A percentile compares a stretch with the other conserved stretches of the same genome.
Evolutionary conservation across 2,888 invertebrate genomes (phyloP).

Genomic region (Tortricodes alternella): DNA sequence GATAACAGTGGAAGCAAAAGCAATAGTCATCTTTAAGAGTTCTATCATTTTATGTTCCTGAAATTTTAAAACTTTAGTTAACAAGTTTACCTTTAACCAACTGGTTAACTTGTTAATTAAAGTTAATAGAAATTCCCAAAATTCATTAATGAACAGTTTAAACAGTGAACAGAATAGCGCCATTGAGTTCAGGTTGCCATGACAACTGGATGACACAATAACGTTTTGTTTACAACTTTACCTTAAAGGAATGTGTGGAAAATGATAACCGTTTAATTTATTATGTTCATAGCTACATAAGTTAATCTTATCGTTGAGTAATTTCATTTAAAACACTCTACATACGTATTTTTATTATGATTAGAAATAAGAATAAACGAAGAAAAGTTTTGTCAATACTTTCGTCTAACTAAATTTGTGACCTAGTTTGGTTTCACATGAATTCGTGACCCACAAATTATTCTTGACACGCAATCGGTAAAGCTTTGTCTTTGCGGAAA

Average conservation of each 20-base stretch:
- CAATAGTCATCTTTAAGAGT: too few species aligned
- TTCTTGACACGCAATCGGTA: constrained; percentile 18
- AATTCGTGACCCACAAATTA: constrained; percentile 41
- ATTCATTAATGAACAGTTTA: neutral
- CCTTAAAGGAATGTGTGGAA: neutral
- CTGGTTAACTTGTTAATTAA: too few species aligned
- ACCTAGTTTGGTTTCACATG: constrained; percentile 54
- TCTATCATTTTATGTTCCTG: neutral
- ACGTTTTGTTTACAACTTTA: constrained; percentile 32
- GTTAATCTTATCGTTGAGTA: neutral
- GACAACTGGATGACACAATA: constrained; percentile 53
- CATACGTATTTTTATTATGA: too few species aligned
- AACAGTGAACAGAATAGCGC: constrained; percentile 23
- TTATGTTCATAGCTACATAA: neutral
- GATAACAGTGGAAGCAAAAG: too few species aligned
- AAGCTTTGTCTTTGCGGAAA: constrained; percentile 14
- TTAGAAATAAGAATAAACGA: too few species aligned
- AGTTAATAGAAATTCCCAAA: too few species aligned
- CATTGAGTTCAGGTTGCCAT: constrained; percentile 47
- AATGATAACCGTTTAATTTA: neutral
- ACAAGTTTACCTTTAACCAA: neutral
- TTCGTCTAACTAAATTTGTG: constrained; percentile 46
- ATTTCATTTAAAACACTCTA: too few species aligned
- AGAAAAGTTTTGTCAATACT: constrained; percentile 58
- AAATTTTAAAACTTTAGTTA: neutral